Evolutionary conservation across 2,797 vertebrate species (phyloP), one percentile per base, ranked within the genome.

Genomic region (Lophius americanus): DNA sequence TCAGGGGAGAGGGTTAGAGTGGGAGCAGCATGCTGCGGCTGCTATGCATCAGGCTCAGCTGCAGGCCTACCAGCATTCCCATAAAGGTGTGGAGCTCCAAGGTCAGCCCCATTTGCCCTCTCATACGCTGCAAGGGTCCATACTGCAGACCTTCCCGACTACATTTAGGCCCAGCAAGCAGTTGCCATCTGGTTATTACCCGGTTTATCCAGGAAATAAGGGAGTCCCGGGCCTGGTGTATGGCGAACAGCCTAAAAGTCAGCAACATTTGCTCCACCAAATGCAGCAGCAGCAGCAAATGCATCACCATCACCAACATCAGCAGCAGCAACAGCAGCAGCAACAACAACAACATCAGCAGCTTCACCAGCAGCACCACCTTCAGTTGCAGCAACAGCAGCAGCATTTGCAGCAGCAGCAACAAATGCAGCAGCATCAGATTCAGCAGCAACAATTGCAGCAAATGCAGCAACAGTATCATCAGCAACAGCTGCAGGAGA

Each of bases 111-210:
- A 89, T 5, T 75, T 67, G 57, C 53, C 85, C 0, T 1, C 87
- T 7, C 91, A 90, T 52, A 9, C 76, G 12, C 23, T 90, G 70
- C 93, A 61, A 83, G 95, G 81, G 76, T 88, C n/a, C 43, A 85
- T 91, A 82, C 68, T 97, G 86, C 96, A 97, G 43, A 91, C 96
- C 70, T 96, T 96, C 81, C 96, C 96, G 81, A 62, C 96, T 44
- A 95, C 95, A 0, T 98, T 96, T 39, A 93, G 95, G 70, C 93
- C 95, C 80, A 94, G 88, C 82, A 96, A 96, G 81, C 95, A 88
- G 62, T 89, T 90, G 72, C 74, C 94, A 53, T 80, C 93, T 23
- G 93, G 94, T 7, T 89, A 95, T 66, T 92, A 95, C 73, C 87
- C 96, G 0, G 95, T 95, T 71, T 96, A 96, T 64, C 78, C 83